phyloP scores from a whole-genome alignment of 2,113 vertebrate genomes.

The Megatriorchis doriae region DNA sequence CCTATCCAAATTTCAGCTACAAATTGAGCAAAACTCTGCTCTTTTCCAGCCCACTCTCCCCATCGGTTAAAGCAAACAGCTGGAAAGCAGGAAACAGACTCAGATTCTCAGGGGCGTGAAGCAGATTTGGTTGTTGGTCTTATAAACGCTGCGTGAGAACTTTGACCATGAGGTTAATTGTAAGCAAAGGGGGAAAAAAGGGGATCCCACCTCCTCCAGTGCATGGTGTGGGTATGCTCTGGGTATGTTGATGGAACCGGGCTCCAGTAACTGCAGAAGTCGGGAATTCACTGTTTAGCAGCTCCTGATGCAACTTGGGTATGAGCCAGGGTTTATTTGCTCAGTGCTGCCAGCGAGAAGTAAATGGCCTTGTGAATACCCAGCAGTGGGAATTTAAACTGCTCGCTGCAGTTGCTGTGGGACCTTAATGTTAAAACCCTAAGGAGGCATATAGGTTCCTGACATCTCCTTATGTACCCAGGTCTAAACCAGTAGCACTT shows the following conservation, averaged over 20 bases:
- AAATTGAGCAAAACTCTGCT: not conserved
- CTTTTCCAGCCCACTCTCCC: not conserved
- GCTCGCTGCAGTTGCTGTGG: not conserved
- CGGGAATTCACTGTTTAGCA: not conserved
- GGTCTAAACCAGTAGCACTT: not conserved
- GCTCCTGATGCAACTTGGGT: not conserved
- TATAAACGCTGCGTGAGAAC: not conserved
- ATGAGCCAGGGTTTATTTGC: not conserved
- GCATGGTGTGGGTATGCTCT: not conserved
- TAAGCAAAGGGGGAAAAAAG: not conserved
- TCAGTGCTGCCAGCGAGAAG: not conserved
- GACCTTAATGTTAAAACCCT: not conserved
- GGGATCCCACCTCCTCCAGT: not conserved
- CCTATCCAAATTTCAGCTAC: not conserved
- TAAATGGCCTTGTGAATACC: not conserved
- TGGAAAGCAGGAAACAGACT: not conserved
- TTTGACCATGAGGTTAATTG: not conserved
- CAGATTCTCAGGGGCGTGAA: fast-evolving
- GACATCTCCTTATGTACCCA: not conserved
- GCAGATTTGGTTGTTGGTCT: not conserved
- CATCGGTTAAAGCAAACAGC: not conserved
- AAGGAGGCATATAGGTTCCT: not conserved
- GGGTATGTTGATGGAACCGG: not conserved
- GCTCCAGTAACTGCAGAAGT: not conserved
- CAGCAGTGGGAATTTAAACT: not conserved